These are phyloP conservation scores for Halictus ligatus DNA, from an alignment of 2,888 invertebrate genomes.

Conservation along the genomic window DNA sequence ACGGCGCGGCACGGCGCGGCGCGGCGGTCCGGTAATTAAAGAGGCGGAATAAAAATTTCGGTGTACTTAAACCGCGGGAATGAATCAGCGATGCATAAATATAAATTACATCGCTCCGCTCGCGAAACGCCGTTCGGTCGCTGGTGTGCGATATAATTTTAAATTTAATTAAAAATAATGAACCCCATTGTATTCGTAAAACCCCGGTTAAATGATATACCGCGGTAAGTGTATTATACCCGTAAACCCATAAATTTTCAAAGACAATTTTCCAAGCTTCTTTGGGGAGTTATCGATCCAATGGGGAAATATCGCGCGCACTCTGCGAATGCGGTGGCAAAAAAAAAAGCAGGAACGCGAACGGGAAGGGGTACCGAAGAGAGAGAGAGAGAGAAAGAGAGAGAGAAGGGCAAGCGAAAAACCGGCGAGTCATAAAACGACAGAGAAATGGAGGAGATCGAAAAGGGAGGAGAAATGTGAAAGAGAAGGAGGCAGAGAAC, in stretches of 20 bases:
- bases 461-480: background rate
- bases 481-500: background rate
- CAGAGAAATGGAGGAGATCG: background rate
- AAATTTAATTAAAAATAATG: constrained; percentile 74
- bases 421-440: background rate
- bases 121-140: constrained; percentile 66
- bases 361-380: background rate
- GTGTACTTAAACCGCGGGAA: constrained; percentile 72
- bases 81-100: constrained; percentile 73
- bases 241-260: constrained; percentile 63
- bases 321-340: background rate
- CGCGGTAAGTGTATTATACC: constrained; percentile 70
- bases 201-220: constrained; percentile 68
- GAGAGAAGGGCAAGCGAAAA: background rate
- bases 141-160: constrained; percentile 69
- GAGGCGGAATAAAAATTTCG: constrained; percentile 64
- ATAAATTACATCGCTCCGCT: constrained; percentile 69
- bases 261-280: constrained; percentile 61
- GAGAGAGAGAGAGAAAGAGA: background rate
- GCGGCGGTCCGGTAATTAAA: constrained; percentile 71
- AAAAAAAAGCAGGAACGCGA: background rate
- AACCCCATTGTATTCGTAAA: constrained; percentile 71
- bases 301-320: constrained; percentile 14
- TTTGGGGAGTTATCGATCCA: constrained; percentile 52
- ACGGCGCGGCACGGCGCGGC: constrained; percentile 51